Conservation (phyloP, 1,140 invertebrate genomes). For the Zaprionus nigranus region DNA sequence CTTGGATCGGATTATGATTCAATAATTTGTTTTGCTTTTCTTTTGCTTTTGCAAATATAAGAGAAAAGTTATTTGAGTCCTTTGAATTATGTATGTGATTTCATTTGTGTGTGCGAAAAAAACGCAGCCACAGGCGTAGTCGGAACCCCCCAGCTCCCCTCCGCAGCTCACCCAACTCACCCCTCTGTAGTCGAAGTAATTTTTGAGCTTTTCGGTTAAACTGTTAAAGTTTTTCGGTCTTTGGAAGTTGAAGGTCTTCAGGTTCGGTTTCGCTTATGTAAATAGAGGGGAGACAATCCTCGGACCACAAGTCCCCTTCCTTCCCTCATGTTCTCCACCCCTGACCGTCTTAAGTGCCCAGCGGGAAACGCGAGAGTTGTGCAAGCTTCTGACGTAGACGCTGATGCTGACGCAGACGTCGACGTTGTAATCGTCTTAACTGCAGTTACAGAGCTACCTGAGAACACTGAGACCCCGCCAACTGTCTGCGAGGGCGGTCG, state of each 20-base stretch:
- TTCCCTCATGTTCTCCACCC: not conserved
- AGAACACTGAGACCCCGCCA: not conserved
- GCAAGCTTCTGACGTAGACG: constrained; percentile 24
- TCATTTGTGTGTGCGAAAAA: constrained; percentile 15
- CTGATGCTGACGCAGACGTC: constrained; percentile 22
- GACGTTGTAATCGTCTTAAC: constrained; percentile 38
- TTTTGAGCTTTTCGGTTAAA: constrained; percentile 8
- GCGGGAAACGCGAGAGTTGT: constrained; percentile 29
- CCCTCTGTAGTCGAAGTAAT: not conserved
- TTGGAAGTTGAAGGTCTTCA: constrained; percentile 13
- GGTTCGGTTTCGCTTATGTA: constrained; percentile 30
- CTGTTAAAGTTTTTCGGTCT: constrained; percentile 9
- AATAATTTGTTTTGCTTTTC: constrained; percentile 40
- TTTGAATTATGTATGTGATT: constrained; percentile 39
- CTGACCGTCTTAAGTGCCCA: not conserved
- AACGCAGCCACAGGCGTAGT: constrained; percentile 3
- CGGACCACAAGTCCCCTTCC: not conserved
- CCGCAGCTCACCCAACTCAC: not conserved
- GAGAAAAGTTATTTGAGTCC: constrained; percentile 22
- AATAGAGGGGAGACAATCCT: constrained; percentile 10
- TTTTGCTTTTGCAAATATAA: constrained; percentile 15
- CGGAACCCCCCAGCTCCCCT: not conserved
- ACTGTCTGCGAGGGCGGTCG: not conserved
- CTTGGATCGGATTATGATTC: constrained; percentile 34
- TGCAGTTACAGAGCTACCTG: constrained; percentile 37